Evolutionary conservation across 2,113 vertebrate species (phyloP).

Genomic region (Cyprinodon tularosa): DNA sequence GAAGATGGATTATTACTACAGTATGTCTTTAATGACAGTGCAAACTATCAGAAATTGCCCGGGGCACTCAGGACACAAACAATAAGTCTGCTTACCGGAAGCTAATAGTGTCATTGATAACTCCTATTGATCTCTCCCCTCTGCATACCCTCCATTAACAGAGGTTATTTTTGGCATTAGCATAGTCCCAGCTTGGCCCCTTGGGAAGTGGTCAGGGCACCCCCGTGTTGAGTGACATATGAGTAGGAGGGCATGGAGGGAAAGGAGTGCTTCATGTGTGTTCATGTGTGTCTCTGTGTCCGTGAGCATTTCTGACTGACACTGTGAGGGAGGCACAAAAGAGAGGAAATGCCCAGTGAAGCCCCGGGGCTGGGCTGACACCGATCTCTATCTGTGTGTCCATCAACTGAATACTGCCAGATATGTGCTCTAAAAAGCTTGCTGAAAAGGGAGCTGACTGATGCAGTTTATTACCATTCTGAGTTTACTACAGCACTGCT

Average conservation of each 20-base stretch:
- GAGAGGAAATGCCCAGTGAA: constrained; percentile 64
- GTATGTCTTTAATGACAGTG: constrained; percentile 19
- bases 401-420: constrained; percentile 45
- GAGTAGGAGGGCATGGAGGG: constrained; percentile 55
- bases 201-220: constrained; percentile 63
- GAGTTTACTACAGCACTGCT: constrained; percentile 5
- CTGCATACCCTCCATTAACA: constrained; percentile 60
- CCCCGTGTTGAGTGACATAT: constrained; percentile 70
- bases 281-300: constrained; percentile 27
- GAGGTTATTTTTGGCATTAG: constrained; percentile 67
- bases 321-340: constrained; percentile 60
- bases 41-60: constrained; percentile 43
- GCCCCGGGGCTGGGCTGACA: constrained; percentile 66
- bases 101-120: constrained; percentile 72
- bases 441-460: constrained; percentile 27
- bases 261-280: constrained; percentile 47
- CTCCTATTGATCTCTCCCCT: constrained; percentile 72
- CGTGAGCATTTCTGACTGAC: constrained; percentile 59
- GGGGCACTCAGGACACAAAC: constrained; percentile 36
- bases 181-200: constrained; percentile 54
- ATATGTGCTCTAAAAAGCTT: constrained; percentile 25
- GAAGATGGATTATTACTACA: neutral
- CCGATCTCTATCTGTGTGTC: constrained; percentile 45
- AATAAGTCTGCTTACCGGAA: constrained; percentile 63
- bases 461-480: constrained; percentile 8